Base-by-base conservation (phyloP, 2,797 vertebrate genomes). In the Danio aesculapii region DNA sequence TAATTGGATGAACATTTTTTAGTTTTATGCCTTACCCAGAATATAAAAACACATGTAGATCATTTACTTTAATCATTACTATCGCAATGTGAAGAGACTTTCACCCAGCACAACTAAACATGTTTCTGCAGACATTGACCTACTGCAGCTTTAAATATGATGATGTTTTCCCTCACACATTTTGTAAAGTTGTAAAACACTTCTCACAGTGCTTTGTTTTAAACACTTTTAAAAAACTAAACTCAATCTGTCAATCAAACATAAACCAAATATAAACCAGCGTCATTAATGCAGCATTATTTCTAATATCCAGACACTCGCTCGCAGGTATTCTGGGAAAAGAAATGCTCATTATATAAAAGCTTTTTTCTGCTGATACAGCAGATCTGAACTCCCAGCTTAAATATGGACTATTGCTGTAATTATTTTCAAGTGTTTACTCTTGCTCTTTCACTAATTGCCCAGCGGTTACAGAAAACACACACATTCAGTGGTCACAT, bases 311-410 rank as follows among this genome's bases (percentile, higher is more conserved):
- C 43, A 46, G 30, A 30, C 30, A 30, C 19, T 49, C 17, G 0
- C 21, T 62, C 72, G 11, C 6, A 8, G 8, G 11, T 62, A 75
- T 41, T 14, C 19, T 53, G 17, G 4, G 4, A 16, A 59, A 14
- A 59, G 41, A 59, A 58, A 6, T 41, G 6, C 41, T n/a, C n/a
- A 64, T n/a, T 64, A 55, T 66, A 53, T 76, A 62, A 61, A 55
- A 50, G 55, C n/a, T 74, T 47, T 30, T 39, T 49, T 1, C 16
- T 53, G 74, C 74, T 55, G 74, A 44, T 64, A 12, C 74, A 55
- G 74, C 74, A 7, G 10, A 44, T 53, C 47, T 53, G 21, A 63
- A 13, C 21, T 52, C 55, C 12, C 39, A 14, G 30, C 63, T 53
- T 53, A 19, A 64, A 16, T 19, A 64, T 64, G 49, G 39, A 76